Base-by-base conservation (phyloP, 2,113 vertebrate genomes). In the Neopipo cinnamomea region DNA sequence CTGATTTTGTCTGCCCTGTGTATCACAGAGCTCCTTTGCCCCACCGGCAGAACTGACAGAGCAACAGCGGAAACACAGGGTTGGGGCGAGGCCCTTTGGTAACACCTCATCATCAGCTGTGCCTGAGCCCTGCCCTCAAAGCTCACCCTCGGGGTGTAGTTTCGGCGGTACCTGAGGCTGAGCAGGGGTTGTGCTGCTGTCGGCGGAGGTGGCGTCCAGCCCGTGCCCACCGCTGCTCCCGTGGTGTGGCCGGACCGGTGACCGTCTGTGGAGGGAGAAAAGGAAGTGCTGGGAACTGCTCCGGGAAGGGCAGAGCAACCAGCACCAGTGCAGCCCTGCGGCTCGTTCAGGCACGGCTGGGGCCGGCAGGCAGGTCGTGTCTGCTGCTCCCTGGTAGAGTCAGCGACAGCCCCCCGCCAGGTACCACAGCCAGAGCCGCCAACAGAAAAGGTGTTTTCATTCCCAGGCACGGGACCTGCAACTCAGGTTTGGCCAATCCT, bases 311-410 rank as follows among this genome's bases (percentile, higher is more conserved):
- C 89, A 35, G 44, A 6, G 39, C 28, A 39, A 3, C 19, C 19
- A 4, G 71, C 23, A 4, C 20, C 10, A 5, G 2, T 0, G n/a
- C n/a, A 37, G 21, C 44, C 23, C 19, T 11, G 56, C 8, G 11
- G 59, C n/a, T 37, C 21, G 33, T 4, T 22, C 11, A 7, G 4
- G 37, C 28, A 30, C 22, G 12, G 39, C 31, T 3, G 27, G 33
- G 3, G 25, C 44, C 8, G 10, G 8, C 47, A 2, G 5, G 1
- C 3, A 0, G 10, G 10, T 1, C 70, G 4, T 5, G 0, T 2
- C n/a, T 9, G 17, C 85, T 7, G 3, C 4, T 8, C 24, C 37
- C 42, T 1, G 17, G 16, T 0, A 0, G 5, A 0, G 12, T 1
- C 4, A 28, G 11, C 5, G 27, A 53, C 59, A 11, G 39, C 58